These are phyloP conservation scores for Phallusia fumigata DNA, from an alignment of 23 tunicate genomes.

Conservation along the genomic window DNA sequence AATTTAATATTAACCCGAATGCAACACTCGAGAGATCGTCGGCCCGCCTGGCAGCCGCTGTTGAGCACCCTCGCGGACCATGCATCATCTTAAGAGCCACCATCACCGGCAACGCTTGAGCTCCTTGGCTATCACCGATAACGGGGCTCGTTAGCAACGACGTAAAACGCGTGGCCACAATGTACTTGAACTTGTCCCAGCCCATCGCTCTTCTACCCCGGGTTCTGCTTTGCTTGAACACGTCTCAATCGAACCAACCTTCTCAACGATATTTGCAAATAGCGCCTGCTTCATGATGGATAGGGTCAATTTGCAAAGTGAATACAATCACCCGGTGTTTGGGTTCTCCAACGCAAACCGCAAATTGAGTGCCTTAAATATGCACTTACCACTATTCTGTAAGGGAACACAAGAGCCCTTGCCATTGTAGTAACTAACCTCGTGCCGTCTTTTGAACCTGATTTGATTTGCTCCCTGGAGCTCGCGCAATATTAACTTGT, in stretches of 20 bases:
- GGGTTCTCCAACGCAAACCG: neutral
- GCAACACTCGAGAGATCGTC: neutral
- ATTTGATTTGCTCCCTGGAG: neutral
- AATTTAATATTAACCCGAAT: neutral
- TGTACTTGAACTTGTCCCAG: neutral
- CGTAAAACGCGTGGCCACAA: neutral
- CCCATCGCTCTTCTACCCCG: neutral
- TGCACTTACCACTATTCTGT: neutral
- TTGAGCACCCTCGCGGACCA: neutral
- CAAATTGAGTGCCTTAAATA: neutral
- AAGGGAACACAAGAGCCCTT: neutral
- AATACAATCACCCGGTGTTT: neutral
- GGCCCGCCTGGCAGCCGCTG: neutral
- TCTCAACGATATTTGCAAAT: neutral
- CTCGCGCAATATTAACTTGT: neutral
- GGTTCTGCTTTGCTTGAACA: neutral
- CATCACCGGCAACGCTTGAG: neutral
- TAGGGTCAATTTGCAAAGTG: neutral
- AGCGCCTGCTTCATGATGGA: neutral
- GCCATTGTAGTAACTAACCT: neutral
- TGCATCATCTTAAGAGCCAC: neutral
- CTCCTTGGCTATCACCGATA: neutral
- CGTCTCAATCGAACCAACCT: neutral
- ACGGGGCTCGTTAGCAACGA: neutral
- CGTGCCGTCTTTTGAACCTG: neutral